Base-by-base conservation (phyloP, 2,888 invertebrate species). In the Polydrusus cervinus region DNA sequence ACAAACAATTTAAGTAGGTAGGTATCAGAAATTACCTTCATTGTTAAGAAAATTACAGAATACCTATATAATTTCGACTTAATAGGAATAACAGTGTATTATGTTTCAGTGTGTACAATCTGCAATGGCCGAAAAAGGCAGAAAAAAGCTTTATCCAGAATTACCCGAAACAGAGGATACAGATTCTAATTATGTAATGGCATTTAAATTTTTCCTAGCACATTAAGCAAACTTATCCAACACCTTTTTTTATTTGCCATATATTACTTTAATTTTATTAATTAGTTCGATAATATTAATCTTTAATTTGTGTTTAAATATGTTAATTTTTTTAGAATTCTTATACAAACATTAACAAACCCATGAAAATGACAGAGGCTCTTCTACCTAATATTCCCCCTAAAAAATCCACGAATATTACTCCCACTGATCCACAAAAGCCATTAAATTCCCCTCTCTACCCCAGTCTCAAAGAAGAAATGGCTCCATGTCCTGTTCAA, bases 131-230 rank as follows among this genome's bases (percentile, higher is more conserved):
- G 74, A 74, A 13, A 62, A 40, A 74, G 51, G 13, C 6, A 68
- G 20, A 43, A 68, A 74, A 18, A 61, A 49, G 30, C 9, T 61
- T 8, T 74, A 74, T 53, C 74, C 74, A 14, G 74, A 74, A 30
- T 34, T 74, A 38, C 74, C 74, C 16, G 68, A 74, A 11, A 0
- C 14, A 16, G 53, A 30, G 16, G 57, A 55, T 3, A 3, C 16
- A 10, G n/a, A 43, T 18, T 57, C 57, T 16, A 13, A 71, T 47
- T 34, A 55, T 64, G 71, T 71, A 51, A 53, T 40, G 25, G 8
- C 25, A 38, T 8, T 30, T 53, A 3, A 20, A 51, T 20, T 20
- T 11, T 51, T 20, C 16, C 20, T 10, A 20, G 14, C 47, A 16
- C 9, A 6, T 45, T 45, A n/a, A 45, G 9, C 7, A 49, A 49